Evolutionary conservation across 2,797 vertebrate species (phyloP).

Genomic region (Vireo griseus): DNA sequence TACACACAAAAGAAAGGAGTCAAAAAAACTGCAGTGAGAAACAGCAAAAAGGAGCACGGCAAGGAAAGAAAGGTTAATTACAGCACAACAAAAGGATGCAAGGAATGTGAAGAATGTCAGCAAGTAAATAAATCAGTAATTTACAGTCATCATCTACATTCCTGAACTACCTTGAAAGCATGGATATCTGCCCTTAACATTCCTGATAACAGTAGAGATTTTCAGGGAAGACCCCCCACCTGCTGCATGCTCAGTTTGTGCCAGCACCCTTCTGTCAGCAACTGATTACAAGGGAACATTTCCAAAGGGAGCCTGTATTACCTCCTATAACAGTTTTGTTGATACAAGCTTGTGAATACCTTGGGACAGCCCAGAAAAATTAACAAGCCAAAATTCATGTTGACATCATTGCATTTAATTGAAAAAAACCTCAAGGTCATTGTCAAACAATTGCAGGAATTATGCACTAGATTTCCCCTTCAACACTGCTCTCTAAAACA

Average conservation of each 20-base stretch:
- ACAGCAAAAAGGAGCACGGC: background rate
- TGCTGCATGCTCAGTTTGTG: background rate
- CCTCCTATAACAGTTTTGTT: background rate
- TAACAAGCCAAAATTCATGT: background rate
- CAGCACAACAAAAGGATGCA: background rate
- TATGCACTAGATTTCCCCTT: background rate
- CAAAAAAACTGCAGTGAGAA: background rate
- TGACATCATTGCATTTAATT: background rate
- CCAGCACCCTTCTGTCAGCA: background rate
- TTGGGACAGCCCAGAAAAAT: background rate
- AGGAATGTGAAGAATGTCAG: conserved; percentile 46
- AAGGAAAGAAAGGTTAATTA: conserved; percentile 1
- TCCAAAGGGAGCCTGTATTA: background rate
- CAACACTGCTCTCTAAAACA: background rate
- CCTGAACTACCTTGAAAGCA: conserved; percentile 34
- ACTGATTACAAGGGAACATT: background rate
- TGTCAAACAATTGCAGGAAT: background rate
- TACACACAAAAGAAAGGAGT: background rate
- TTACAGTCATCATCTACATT: conserved; percentile 44
- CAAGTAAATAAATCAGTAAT: conserved; percentile 51
- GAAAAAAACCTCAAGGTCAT: background rate
- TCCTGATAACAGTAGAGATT: background rate
- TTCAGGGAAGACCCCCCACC: background rate
- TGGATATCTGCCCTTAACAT: background rate
- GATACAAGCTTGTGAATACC: background rate